Conservation (phyloP, 1,140 invertebrate species). For the Eriocheir sinensis region DNA sequence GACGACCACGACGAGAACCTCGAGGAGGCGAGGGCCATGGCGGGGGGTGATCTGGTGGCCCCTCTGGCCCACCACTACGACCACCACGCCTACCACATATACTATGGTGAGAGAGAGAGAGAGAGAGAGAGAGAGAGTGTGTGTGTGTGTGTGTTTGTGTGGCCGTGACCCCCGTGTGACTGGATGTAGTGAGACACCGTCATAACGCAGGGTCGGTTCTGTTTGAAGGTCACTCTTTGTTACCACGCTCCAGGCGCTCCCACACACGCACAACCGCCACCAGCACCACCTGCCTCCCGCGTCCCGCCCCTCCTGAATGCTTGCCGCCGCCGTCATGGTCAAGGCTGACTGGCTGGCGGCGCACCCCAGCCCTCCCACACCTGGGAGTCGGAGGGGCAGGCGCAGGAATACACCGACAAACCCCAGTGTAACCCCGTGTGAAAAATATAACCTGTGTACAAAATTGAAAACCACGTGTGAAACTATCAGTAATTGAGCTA, state of each 20-base stretch:
- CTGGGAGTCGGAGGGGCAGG: background rate
- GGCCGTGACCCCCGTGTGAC: no score
- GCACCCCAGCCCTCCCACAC: background rate
- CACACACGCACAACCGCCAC: slow-evolving; percentile 34
- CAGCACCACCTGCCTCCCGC: slow-evolving; percentile 29
- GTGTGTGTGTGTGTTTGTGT: slow-evolving; percentile 47
- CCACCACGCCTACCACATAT: slow-evolving; percentile 78
- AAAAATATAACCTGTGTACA: no score
- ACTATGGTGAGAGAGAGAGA: slow-evolving; percentile 74
- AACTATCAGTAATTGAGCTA: no score
- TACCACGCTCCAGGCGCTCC: slow-evolving; percentile 60
- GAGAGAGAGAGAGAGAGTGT: background rate
- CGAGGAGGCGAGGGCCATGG: slow-evolving; percentile 65
- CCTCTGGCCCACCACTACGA: slow-evolving; percentile 69
- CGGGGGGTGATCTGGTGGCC: slow-evolving; percentile 66
- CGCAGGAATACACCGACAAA: background rate
- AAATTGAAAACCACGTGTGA: no score
- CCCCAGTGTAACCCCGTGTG: no score
- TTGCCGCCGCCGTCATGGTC: background rate
- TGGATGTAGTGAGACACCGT: background rate
- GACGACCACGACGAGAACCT: slow-evolving; percentile 56
- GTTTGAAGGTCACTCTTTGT: slow-evolving; percentile 71
- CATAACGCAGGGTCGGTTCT: background rate
- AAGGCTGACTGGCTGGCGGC: background rate
- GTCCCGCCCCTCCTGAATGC: background rate